phyloP scores from a whole-genome alignment of 2,797 vertebrate genomes.

The Sebastes baramenuke region DNA sequence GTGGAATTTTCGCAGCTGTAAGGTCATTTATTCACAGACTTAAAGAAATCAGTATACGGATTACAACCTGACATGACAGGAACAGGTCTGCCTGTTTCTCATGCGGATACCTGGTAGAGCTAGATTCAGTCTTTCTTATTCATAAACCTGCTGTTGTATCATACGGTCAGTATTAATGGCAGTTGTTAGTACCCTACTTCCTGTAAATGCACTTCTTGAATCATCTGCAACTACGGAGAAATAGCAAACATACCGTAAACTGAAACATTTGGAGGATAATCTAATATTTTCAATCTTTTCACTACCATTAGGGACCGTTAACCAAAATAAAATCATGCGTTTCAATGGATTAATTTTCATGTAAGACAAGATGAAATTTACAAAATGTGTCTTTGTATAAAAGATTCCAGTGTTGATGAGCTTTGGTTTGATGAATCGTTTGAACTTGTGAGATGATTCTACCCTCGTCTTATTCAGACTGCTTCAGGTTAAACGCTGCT shows the following conservation, averaged over 20 bases:
- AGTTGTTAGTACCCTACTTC: background rate
- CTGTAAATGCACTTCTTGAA: background rate
- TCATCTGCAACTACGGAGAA: background rate
- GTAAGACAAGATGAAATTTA: background rate
- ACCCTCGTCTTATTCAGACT: conserved; percentile 14
- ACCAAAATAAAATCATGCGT: background rate
- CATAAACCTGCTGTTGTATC: background rate
- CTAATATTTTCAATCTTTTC: background rate
- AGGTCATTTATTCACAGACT: conserved; percentile 16
- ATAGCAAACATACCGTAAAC: background rate
- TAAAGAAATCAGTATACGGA: background rate
- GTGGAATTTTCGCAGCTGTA: conserved; percentile 4
- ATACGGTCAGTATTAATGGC: background rate
- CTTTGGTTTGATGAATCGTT: conserved; percentile 10
- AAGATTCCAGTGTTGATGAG: background rate
- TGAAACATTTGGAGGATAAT: background rate
- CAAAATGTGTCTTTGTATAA: background rate
- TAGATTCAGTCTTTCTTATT: background rate
- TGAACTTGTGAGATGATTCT: conserved; percentile 22
- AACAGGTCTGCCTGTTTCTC: background rate
- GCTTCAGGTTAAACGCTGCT: conserved; percentile 44
- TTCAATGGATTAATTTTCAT: conserved; percentile 1
- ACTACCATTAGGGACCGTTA: background rate
- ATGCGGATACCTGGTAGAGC: background rate
- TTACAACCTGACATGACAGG: background rate